A percentile compares a stretch with the other conserved stretches of the same genome.
phyloP scores from a whole-genome alignment of 2,113 vertebrate genomes.

The Astatoreochromis straeleni region DNA sequence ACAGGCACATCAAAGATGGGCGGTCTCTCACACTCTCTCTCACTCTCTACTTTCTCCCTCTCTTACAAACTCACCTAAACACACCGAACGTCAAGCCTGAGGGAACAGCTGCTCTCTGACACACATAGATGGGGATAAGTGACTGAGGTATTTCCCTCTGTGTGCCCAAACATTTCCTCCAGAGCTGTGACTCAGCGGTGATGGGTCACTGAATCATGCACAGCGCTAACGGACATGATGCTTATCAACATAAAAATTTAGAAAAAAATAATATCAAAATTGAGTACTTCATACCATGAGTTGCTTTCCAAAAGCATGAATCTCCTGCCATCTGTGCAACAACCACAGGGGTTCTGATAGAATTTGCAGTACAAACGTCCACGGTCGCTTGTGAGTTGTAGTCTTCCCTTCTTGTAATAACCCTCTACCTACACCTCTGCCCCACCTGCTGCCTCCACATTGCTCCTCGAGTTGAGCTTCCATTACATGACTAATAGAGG shows the following conservation, averaged over 20 bases:
- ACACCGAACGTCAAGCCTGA: neutral
- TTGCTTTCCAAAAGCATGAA: neutral
- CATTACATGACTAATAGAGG: neutral
- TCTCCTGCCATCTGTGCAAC: neutral
- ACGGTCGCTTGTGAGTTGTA: neutral
- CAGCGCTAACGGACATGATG: neutral
- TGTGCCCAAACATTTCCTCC: neutral
- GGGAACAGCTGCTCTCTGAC: constrained; percentile 49
- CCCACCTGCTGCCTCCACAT: neutral
- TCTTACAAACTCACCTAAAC: neutral
- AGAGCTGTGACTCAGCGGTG: neutral
- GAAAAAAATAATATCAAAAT: neutral
- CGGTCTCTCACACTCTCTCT: neutral
- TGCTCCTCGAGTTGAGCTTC: neutral
- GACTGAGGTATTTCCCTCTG: constrained; percentile 1
- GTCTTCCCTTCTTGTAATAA: neutral
- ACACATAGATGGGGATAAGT: constrained; percentile 8
- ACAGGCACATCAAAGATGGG: neutral
- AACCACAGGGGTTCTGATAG: neutral
- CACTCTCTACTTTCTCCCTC: neutral
- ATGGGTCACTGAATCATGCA: constrained; percentile 5
- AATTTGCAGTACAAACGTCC: neutral
- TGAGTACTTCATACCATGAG: neutral
- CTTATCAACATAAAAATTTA: neutral
- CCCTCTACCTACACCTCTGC: neutral